Conservation (phyloP, 2,888 invertebrate species). For the Arrhopalites spinosus region DNA sequence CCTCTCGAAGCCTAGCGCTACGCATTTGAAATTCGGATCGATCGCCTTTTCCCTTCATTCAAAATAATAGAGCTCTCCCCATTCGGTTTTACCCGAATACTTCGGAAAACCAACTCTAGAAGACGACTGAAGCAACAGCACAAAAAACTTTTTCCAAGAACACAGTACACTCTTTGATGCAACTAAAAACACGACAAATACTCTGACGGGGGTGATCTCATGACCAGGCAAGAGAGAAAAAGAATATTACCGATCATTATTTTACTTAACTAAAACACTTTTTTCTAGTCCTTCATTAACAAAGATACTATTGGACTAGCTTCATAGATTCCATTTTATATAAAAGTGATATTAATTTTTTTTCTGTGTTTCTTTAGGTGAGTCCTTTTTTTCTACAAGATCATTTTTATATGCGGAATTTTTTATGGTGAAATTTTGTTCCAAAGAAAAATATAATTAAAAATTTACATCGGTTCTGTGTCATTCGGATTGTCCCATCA, state of each 20-base stretch:
- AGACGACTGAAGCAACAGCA: conserved; percentile 29
- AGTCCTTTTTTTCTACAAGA: background rate
- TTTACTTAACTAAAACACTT: background rate
- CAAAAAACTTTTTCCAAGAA: background rate
- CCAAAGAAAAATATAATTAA: too few species aligned
- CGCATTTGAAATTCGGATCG: too few species aligned
- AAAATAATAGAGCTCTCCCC: background rate
- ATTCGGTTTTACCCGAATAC: conserved; percentile 13
- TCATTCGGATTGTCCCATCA: too few species aligned
- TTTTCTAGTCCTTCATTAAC: background rate
- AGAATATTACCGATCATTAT: background rate
- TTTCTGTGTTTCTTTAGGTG: background rate
- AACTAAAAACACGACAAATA: conserved; percentile 9
- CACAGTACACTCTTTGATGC: conserved; percentile 11
- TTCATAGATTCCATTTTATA: background rate
- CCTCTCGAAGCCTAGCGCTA: too few species aligned
- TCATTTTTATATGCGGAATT: too few species aligned
- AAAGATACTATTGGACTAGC: background rate
- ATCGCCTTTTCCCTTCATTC: background rate
- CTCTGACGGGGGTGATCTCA: conserved; percentile 26
- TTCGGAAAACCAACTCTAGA: background rate
- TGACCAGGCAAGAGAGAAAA: conserved; percentile 19
- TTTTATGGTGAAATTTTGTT: too few species aligned
- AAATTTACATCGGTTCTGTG: too few species aligned
- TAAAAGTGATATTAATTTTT: background rate